Evolutionary conservation across 2,888 invertebrate genomes (phyloP).

Genomic region (Endotricha flammealis): DNA sequence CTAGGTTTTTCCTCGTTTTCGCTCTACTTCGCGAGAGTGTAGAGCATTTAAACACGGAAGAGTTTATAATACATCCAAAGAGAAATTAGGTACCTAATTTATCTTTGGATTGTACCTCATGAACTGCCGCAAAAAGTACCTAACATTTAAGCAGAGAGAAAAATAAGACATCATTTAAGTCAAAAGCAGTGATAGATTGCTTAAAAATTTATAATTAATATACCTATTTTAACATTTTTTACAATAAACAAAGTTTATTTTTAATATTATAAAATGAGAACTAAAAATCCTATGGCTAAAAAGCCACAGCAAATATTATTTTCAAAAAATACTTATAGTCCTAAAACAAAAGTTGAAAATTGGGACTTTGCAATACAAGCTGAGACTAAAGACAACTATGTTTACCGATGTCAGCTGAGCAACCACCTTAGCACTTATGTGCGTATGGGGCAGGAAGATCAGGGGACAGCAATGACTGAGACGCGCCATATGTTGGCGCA

Average conservation of each 20-base stretch:
- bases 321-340: constrained; percentile 59
- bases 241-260: neutral
- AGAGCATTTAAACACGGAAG: no score
- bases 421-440: constrained; percentile 70
- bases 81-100: no score
- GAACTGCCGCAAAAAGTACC: no score
- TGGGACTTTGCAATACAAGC: constrained; percentile 63
- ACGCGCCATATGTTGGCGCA: constrained; percentile 69
- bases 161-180: no score
- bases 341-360: constrained; percentile 57
- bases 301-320: constrained; percentile 68
- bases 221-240: neutral
- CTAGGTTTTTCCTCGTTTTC: no score
- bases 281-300: constrained; percentile 52
- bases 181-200: no score
- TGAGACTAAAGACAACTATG: constrained; percentile 69
- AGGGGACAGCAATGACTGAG: constrained; percentile 56
- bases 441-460: constrained; percentile 58
- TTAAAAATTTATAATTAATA: neutral
- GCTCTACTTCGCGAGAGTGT: no score
- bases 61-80: no score
- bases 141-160: no score
- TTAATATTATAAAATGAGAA: constrained; percentile 34
- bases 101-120: no score
- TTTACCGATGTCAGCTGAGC: constrained; percentile 60